Evolutionary conservation across 2,797 vertebrate species (phyloP).

Genomic region (Sebastolobus alascanus): DNA sequence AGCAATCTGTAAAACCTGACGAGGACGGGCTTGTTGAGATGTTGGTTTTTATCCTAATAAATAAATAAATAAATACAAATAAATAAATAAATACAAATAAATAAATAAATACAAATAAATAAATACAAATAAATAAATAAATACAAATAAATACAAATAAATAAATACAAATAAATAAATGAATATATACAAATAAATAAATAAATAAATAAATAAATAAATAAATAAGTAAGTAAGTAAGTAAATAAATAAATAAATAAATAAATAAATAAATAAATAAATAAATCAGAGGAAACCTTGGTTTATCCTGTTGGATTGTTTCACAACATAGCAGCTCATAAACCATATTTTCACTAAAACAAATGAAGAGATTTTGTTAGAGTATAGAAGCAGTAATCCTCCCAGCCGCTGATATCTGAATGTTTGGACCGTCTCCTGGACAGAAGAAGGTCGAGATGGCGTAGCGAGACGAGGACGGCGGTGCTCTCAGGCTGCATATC

Average conservation of each 20-base stretch:
- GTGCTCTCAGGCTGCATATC: constrained; percentile 42
- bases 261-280: background rate
- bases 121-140: too few relatives aligned
- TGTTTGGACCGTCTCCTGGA: background rate
- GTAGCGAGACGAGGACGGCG: background rate
- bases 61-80: background rate
- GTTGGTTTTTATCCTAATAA: background rate
- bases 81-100: too few relatives aligned
- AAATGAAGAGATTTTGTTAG: background rate
- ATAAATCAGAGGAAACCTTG: background rate
- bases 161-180: too few relatives aligned
- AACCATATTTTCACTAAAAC: too few relatives aligned
- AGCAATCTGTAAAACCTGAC: background rate
- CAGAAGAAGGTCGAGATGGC: background rate
- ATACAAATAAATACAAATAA: too few relatives aligned
- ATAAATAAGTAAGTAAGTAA: too few relatives aligned
- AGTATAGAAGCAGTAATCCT: background rate
- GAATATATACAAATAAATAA: too few relatives aligned
- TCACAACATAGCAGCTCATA: too few relatives aligned
- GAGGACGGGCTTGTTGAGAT: background rate
- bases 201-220: too few relatives aligned
- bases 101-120: too few relatives aligned
- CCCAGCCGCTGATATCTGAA: too few relatives aligned
- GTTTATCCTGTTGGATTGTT: background rate
- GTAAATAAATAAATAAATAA: background rate